Conservation (phyloP, 2,797 vertebrate species). For the Dermochelys coriacea region DNA sequence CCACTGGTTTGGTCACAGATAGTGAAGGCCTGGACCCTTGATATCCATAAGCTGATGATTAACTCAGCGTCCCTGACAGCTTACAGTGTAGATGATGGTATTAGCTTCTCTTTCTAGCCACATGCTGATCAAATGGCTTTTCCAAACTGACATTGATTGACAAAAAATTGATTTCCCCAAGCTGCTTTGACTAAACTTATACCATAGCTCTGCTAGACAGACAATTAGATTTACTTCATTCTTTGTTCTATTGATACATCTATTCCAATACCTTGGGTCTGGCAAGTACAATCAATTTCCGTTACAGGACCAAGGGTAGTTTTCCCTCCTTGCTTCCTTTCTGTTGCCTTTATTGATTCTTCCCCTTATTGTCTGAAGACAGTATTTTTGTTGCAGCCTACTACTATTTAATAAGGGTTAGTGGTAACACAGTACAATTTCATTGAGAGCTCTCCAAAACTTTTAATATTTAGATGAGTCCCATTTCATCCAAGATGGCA, state of each 20-base stretch:
- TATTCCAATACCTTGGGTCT: neutral
- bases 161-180: slow-evolving; percentile 67
- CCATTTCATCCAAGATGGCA: neutral
- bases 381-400: neutral
- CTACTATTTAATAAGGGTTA: neutral
- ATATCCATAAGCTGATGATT: slow-evolving; percentile 12
- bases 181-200: slow-evolving; percentile 45
- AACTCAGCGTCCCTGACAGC: slow-evolving; percentile 18
- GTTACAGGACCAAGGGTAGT: neutral
- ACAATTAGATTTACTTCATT: slow-evolving; percentile 26
- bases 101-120: slow-evolving; percentile 8
- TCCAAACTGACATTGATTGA: slow-evolving; percentile 22
- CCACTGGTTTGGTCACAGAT: neutral
- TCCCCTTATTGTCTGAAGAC: neutral
- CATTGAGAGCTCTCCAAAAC: neutral
- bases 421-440: neutral
- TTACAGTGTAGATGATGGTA: neutral
- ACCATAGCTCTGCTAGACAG: neutral
- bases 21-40: neutral
- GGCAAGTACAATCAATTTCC: neutral
- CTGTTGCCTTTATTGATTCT: neutral
- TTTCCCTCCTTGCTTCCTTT: slow-evolving; percentile 13
- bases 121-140: neutral
- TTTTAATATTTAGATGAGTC: neutral
- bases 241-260: slow-evolving; percentile 6